Percentiles rank a stretch among this genome's conserved stretches.
Conservation (phyloP, 2,113 vertebrate species). For the Platysternon megacephalum region DNA sequence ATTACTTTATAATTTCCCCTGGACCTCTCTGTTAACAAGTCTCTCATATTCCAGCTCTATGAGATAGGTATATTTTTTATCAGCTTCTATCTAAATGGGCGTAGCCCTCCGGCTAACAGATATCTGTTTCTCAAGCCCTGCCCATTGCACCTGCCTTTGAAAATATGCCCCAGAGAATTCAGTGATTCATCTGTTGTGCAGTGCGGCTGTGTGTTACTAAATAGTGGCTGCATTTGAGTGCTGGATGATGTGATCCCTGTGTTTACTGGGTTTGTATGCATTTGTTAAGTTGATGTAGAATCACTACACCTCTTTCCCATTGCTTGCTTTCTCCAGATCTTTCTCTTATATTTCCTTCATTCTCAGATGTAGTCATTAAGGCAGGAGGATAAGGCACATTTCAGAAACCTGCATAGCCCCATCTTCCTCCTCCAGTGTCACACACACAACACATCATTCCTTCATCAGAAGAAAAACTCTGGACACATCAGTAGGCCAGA, state of each 20-base stretch:
- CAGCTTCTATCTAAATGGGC: conserved; percentile 65
- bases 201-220: conserved; percentile 51
- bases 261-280: conserved; percentile 61
- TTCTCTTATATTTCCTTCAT: neutral
- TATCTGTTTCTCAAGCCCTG: conserved; percentile 66
- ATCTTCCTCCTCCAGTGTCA: neutral
- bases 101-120: conserved; percentile 55
- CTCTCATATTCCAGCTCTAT: no score
- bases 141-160: conserved; percentile 71
- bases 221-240: conserved; percentile 59
- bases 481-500: neutral
- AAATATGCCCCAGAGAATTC: conserved; percentile 54
- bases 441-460: neutral
- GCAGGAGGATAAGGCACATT: neutral
- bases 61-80: no score
- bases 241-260: conserved; percentile 52
- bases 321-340: neutral
- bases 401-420: neutral
- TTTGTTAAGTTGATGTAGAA: neutral
- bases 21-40: conserved; percentile 49
- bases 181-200: conserved; percentile 44
- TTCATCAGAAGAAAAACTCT: neutral
- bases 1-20: conserved; percentile 13
- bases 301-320: neutral
- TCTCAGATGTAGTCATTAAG: neutral